These are phyloP conservation scores for Agrochola macilenta DNA, from an alignment of 2,888 invertebrate genomes.

Conservation along the genomic window DNA sequence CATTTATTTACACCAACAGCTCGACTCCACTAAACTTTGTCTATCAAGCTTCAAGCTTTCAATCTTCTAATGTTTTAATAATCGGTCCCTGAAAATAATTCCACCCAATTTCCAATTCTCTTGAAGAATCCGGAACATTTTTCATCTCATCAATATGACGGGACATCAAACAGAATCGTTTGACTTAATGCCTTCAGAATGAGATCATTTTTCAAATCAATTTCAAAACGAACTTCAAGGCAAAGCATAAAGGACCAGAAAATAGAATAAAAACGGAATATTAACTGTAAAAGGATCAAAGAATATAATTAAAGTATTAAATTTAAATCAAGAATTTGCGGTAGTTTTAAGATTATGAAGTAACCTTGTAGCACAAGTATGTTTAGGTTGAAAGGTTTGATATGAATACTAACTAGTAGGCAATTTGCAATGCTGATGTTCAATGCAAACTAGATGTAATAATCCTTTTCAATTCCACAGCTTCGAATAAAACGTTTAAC, in stretches of 20 bases:
- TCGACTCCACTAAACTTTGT: not conserved
- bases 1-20: not conserved
- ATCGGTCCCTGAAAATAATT: constrained; percentile 4
- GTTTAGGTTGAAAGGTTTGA: not conserved
- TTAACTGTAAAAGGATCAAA: constrained; percentile 18
- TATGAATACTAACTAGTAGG: not conserved
- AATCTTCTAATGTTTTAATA: constrained; percentile 32
- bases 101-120: constrained; percentile 42
- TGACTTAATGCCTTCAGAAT: constrained; percentile 57
- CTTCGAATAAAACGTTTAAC: not conserved
- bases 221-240: constrained; percentile 16
- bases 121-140: constrained; percentile 45
- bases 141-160: constrained; percentile 59
- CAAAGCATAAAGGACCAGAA: constrained; percentile 11
- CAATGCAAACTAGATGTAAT: not conserved
- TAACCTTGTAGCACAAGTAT: not conserved
- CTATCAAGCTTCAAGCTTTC: not conserved
- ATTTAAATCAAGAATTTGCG: not conserved
- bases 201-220: constrained; percentile 59
- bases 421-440: not conserved
- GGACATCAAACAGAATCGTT: constrained; percentile 60
- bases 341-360: not conserved
- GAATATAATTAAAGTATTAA: not conserved
- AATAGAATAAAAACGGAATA: constrained; percentile 11
- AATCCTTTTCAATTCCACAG: not conserved